Evolutionary conservation across 2,888 invertebrate genomes (phyloP), one percentile per base, ranked within the genome.

Genomic region (Stenotaenia linearis): DNA sequence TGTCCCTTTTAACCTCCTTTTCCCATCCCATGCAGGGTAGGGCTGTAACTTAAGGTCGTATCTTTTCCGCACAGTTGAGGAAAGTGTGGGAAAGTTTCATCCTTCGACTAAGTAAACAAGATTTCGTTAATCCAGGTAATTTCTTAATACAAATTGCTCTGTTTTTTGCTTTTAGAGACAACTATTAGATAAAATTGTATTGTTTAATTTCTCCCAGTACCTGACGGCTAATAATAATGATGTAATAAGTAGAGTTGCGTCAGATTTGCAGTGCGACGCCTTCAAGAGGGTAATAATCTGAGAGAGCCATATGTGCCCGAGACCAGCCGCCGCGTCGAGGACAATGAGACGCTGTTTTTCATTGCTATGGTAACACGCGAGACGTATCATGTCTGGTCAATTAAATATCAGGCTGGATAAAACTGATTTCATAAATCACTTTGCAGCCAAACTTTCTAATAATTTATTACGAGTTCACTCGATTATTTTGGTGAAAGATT

Each of bases 311-410:
- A 28, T 61, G 61, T 61, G 61, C 61, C 15, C 23, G 61, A 61
- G 61, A 61, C 61, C 61, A 61, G 61, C 23, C 61, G 61, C 61
- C 61, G 61, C 61, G 61, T 61, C 61, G 61, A 61, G 61, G 61
- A 61, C 61, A 61, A 61, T 61, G 61, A 61, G 61, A 61, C 61
- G 61, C 61, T 61, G 61, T 61, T 61, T 61, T 61, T 61, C 61
- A 61, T 61, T 61, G 61, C 61, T 15, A 61, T 61, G 61, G 61
- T 25, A 61, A 61, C 61, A 61, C 61, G 28, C 28, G 61, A 61
- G 45, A 45, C 45, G 45, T 18, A 45, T 45, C 45, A 45, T 45
- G 45, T 45, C 45, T 45, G 45, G 45, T 45, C 45, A 45, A 45
- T 45, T 45, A 45, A 45, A 45, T 45, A 45, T 45, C 45, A 45